Percentiles rank a stretch among this genome's conserved stretches.
These are phyloP conservation scores for Lordiphosa mommai DNA, from an alignment of 1,140 invertebrate species.

Conservation along the genomic window DNA sequence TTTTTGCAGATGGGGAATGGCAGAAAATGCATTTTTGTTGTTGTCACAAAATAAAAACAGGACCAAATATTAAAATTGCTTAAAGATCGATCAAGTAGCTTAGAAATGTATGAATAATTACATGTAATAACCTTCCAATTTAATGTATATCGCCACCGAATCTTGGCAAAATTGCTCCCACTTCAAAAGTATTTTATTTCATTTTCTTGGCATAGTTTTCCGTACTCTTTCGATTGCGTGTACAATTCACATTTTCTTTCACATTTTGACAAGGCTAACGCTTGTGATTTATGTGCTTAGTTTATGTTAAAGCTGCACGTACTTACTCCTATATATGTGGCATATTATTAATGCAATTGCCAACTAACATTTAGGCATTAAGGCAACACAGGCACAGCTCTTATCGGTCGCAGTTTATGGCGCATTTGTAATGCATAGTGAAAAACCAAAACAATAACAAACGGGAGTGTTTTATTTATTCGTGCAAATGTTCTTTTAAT, in stretches of 20 bases:
- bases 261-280: slow-evolving; percentile 57
- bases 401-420: slow-evolving; percentile 10
- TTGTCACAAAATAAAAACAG: too few relatives aligned
- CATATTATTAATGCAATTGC: slow-evolving; percentile 24
- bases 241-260: slow-evolving; percentile 47
- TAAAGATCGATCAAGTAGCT: too few relatives aligned
- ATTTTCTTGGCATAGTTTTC: not conserved
- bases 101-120: too few relatives aligned
- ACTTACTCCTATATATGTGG: slow-evolving; percentile 26
- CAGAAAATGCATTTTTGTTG: too few relatives aligned
- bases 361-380: slow-evolving; percentile 4
- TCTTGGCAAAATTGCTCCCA: too few relatives aligned
- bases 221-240: slow-evolving; percentile 44
- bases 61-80: too few relatives aligned
- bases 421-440: slow-evolving; percentile 6
- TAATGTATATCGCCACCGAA: too few relatives aligned
- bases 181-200: too few relatives aligned
- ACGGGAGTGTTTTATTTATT: not conserved
- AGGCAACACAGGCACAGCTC: slow-evolving; percentile 1
- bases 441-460: not conserved
- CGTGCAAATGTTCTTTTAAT: slow-evolving; percentile 23
- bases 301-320: slow-evolving; percentile 62
- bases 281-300: slow-evolving; percentile 64
- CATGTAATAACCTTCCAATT: too few relatives aligned
- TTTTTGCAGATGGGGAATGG: too few relatives aligned